Conservation (phyloP, 2,113 vertebrate species). For the Calonectris borealis region DNA sequence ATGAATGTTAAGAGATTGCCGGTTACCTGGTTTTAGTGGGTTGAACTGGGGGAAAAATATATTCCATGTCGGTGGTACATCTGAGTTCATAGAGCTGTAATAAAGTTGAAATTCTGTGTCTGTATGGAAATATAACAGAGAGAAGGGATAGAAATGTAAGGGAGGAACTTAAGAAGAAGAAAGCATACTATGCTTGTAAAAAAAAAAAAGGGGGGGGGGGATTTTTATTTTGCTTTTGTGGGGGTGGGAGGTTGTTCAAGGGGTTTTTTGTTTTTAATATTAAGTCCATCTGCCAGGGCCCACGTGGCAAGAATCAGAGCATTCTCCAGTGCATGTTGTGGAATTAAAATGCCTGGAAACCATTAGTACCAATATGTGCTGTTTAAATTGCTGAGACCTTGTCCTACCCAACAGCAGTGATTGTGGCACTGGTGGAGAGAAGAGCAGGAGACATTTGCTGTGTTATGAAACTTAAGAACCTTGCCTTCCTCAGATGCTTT, state of each 20-base stretch:
- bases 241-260: neutral
- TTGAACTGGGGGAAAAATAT: neutral
- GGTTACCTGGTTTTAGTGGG: neutral
- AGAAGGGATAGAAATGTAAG: neutral
- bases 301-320: neutral
- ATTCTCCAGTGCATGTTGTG: neutral
- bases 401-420: neutral
- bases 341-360: neutral
- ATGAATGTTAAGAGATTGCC: neutral
- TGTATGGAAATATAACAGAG: neutral
- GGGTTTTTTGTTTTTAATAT: neutral
- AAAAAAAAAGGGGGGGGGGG: rapidly evolving
- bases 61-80: neutral
- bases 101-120: neutral
- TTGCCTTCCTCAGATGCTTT: neutral
- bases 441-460: neutral
- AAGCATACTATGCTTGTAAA: neutral
- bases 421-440: neutral
- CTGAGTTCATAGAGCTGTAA: neutral
- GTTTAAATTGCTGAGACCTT: neutral
- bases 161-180: neutral
- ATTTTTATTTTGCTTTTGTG: neutral
- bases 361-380: neutral
- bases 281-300: neutral
- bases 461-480: neutral